Evolutionary conservation across 2,113 vertebrate genomes (phyloP).

Genomic region (Tragelaphus strepsiceros): DNA sequence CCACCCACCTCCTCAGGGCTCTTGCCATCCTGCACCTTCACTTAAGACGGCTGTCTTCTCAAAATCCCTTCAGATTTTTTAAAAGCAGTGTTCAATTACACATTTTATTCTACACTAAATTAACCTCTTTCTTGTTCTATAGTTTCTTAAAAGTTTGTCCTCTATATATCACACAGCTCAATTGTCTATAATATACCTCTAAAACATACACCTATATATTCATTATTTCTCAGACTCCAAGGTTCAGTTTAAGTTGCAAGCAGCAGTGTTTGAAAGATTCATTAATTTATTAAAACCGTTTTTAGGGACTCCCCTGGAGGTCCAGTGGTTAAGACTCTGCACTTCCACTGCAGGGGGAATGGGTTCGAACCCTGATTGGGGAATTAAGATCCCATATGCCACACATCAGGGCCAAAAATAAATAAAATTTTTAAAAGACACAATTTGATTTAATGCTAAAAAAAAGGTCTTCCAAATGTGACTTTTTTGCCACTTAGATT

Average conservation of each 20-base stretch:
- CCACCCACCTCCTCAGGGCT: not conserved
- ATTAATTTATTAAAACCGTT: not conserved
- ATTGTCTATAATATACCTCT: not conserved
- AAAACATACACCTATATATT: not conserved
- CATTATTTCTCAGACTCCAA: not conserved
- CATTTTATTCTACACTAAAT: not conserved
- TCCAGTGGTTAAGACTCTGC: not conserved
- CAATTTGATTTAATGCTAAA: not conserved
- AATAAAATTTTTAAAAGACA: not conserved
- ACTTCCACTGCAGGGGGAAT: not conserved
- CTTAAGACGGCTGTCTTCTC: not conserved
- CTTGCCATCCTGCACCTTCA: not conserved
- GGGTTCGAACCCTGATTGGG: not conserved
- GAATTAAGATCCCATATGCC: not conserved
- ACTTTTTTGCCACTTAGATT: not conserved
- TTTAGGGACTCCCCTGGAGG: not conserved
- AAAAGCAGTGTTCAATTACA: not conserved
- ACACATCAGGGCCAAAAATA: not conserved
- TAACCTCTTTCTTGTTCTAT: not conserved
- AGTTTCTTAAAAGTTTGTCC: not conserved
- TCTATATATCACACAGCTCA: not conserved
- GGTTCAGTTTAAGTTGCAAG: not conserved
- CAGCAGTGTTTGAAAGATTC: not conserved
- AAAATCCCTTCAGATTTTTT: not conserved
- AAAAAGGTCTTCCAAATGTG: not conserved